A percentile compares a stretch with the other conserved stretches of the same genome.
Conservation (phyloP, 1,140 invertebrate genomes). For the Cardiocondyla obscurior region DNA sequence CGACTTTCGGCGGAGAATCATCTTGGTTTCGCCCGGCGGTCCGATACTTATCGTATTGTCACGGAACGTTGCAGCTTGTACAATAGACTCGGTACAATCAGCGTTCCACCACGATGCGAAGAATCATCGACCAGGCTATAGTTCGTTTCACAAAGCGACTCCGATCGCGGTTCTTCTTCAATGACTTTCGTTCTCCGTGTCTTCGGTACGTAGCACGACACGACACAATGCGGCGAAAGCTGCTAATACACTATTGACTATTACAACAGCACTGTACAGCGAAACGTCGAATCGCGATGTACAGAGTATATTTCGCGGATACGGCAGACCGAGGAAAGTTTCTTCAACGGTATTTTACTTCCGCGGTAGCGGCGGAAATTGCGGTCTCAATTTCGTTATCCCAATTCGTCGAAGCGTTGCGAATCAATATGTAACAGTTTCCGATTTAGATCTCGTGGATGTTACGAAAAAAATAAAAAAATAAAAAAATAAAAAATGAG, state of each 20-base stretch:
- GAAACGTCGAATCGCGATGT: neutral
- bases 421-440: neutral
- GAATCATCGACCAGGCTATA: conserved; percentile 19
- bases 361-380: neutral
- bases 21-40: conserved; percentile 48
- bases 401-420: neutral
- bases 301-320: neutral
- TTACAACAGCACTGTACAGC: neutral
- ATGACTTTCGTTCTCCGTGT: neutral
- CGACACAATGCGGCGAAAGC: too few relatives aligned
- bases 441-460: neutral
- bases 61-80: conserved; percentile 35
- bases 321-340: neutral
- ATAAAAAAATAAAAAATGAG: neutral
- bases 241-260: neutral
- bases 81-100: conserved; percentile 40
- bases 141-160: conserved; percentile 3
- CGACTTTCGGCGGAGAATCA: conserved; percentile 76
- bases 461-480: neutral
- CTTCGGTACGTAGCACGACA: neutral
- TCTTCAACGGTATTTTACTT: neutral
- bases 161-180: neutral
- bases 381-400: neutral
- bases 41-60: conserved; percentile 49
- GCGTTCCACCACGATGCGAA: neutral